These are phyloP conservation scores for Cremastinae sp. DNA, from an alignment of 2,888 invertebrate genomes.

Conservation along the genomic window DNA sequence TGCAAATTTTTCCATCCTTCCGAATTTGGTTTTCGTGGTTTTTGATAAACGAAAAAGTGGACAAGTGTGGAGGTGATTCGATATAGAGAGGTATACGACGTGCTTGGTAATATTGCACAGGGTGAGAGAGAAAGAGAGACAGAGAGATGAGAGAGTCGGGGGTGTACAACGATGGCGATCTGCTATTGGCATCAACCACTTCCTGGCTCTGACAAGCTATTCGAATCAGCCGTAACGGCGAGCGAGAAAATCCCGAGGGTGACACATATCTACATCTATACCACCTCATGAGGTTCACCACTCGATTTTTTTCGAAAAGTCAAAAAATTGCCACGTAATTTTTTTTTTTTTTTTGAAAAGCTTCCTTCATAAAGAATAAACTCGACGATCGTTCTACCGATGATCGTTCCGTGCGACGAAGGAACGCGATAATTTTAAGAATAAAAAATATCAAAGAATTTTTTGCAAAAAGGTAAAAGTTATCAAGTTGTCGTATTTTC, in stretches of 20 bases:
- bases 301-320: no score
- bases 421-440: no score
- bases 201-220: conserved; percentile 59
- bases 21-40: neutral
- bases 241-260: conserved; percentile 39
- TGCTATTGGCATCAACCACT: conserved; percentile 59
- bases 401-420: no score
- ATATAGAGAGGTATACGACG: conserved; percentile 5
- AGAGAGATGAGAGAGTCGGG: conserved; percentile 3
- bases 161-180: conserved; percentile 26
- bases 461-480: no score
- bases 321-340: no score
- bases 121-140: conserved; percentile 18
- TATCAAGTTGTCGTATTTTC: no score
- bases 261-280: conserved; percentile 14
- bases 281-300: no score
- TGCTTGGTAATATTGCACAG: conserved; percentile 26
- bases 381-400: no score
- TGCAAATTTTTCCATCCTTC: neutral
- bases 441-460: neutral
- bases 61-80: neutral
- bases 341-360: no score
- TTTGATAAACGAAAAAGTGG: neutral
- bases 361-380: no score
- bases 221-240: conserved; percentile 52